A percentile compares a stretch with the other conserved stretches of the same genome.
Evolutionary conservation across 2,888 invertebrate genomes (phyloP).

Genomic region (Theodoxus fluviatilis): DNA sequence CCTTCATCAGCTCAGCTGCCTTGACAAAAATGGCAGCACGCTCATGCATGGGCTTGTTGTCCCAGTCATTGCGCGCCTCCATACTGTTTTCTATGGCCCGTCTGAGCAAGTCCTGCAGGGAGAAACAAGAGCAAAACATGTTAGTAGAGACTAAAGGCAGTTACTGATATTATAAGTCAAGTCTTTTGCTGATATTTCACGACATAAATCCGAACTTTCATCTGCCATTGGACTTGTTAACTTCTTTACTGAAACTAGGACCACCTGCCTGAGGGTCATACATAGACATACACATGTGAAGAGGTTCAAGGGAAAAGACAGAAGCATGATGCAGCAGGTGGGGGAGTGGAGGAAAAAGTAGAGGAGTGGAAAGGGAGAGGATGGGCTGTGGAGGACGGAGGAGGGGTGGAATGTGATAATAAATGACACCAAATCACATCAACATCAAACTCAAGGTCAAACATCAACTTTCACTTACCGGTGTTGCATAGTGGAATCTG

Average conservation of each 20-base stretch:
- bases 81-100: constrained; percentile 84
- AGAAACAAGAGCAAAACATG: not conserved
- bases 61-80: constrained; percentile 87
- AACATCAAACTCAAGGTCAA: not conserved
- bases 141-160: no score
- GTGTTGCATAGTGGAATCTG: constrained; percentile 89
- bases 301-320: not conserved
- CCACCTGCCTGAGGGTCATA: not conserved
- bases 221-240: not conserved
- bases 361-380: no score
- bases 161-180: no score
- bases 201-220: not conserved
- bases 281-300: not conserved
- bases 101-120: constrained; percentile 75
- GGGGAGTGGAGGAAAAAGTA: no score
- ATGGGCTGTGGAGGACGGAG: no score
- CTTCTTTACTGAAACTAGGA: not conserved
- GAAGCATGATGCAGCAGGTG: not conserved
- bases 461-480: constrained; percentile 62
- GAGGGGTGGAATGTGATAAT: not conserved
- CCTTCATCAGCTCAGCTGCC: constrained; percentile 90
- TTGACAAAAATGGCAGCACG: constrained; percentile 75
- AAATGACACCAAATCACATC: not conserved
- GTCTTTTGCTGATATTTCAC: not conserved
- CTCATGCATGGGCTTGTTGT: constrained; percentile 81